Conservation (phyloP, 2,888 invertebrate genomes). For the Plemyria rubiginata region DNA sequence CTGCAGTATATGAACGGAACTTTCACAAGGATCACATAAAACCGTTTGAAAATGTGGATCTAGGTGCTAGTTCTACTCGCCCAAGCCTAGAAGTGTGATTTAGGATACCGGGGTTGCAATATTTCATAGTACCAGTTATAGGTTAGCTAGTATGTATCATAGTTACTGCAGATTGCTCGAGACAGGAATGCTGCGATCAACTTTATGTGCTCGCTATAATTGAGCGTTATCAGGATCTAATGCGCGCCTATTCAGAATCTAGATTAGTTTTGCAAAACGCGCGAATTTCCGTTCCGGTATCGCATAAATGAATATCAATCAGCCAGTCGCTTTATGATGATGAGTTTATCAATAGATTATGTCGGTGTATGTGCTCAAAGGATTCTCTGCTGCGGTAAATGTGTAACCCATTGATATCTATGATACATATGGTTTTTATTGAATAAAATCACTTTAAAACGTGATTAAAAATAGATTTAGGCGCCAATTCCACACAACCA, state of each 20-base stretch:
- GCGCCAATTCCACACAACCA: no score
- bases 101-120: conserved; percentile 2
- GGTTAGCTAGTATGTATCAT: conserved; percentile 13
- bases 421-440: background rate
- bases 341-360: background rate
- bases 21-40: no score
- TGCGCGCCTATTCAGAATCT: conserved; percentile 12
- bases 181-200: conserved; percentile 14
- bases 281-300: conserved; percentile 20
- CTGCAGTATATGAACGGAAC: no score
- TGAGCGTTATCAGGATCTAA: conserved; percentile 29
- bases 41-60: no score
- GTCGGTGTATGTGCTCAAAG: background rate
- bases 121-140: conserved; percentile 13
- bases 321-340: background rate
- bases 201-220: conserved; percentile 28
- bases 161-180: conserved; percentile 20
- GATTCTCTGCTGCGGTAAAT: background rate
- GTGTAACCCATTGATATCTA: background rate
- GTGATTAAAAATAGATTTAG: background rate
- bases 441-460: background rate
- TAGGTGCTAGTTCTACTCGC: no score
- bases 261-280: conserved; percentile 28
- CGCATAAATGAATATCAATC: conserved; percentile 20
- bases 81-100: background rate